These are phyloP conservation scores for Planococcus citri DNA, from an alignment of 1,140 invertebrate genomes.

Conservation along the genomic window DNA sequence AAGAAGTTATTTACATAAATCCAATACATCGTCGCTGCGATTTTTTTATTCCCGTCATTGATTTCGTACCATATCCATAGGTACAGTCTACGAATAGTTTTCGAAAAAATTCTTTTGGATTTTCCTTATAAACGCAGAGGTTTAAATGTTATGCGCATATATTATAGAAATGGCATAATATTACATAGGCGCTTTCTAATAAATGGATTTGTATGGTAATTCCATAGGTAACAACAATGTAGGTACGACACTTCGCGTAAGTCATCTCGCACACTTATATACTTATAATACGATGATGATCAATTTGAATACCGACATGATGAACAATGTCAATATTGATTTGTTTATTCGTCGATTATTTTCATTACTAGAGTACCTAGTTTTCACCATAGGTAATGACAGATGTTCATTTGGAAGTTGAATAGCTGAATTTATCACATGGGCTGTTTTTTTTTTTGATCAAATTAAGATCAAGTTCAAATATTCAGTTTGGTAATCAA, in stretches of 20 bases:
- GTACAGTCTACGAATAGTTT: neutral
- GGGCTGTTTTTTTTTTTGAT: too few species aligned
- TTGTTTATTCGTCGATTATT: neutral
- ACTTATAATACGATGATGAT: neutral
- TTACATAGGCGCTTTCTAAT: neutral
- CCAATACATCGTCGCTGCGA: too few species aligned
- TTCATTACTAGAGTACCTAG: too few species aligned
- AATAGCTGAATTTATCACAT: too few species aligned
- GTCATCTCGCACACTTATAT: too few species aligned
- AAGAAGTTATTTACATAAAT: too few species aligned
- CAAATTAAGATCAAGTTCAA: too few species aligned
- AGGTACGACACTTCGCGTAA: neutral
- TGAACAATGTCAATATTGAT: neutral
- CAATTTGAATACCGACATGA: too few species aligned
- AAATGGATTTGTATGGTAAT: slow-evolving; percentile 1
- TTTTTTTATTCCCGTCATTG: neutral
- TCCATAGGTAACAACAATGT: neutral
- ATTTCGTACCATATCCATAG: neutral
- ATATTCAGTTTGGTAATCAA: too few species aligned
- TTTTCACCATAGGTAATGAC: too few species aligned
- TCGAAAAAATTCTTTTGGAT: neutral
- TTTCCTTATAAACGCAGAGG: neutral
- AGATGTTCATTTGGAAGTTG: too few species aligned
- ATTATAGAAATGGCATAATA: neutral
- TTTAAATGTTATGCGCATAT: neutral